Evolutionary conservation across 2,113 vertebrate species (phyloP), one percentile per base, ranked within the genome.

Genomic region (Vulpes vulpes): DNA sequence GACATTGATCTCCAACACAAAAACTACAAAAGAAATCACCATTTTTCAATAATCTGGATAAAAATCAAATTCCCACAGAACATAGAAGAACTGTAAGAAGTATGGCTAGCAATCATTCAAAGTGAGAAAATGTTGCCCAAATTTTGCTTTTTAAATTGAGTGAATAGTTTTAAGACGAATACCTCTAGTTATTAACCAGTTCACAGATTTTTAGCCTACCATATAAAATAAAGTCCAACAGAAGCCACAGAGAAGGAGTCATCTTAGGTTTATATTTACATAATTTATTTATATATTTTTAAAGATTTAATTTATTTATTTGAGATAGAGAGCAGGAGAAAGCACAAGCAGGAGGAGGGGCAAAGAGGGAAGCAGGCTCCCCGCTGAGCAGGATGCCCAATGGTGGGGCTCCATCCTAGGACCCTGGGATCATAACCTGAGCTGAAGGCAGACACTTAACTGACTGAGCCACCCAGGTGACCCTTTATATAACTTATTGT

Each of bases 101-200:
- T 62, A 30, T 32, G 67, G 73, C 64, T 79, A 84, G 12, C 27
- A 17, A 71, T 73, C 69, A 71, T 82, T 71, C 49, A 84, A 84
- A 94, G 57, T 76, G 38, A 93, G 67, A 91, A 64, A 78, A 69
- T 62, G 38, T 53, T 62, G 38, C 5, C 2, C 38, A 73, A 32
- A 55, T 74, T 85, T 89, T 86, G 51, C 55, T 86, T 85, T 78
- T 85, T 65, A 85, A 95, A 60, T 84, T 20, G n/a, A 78, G 2
- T 20, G 7, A 53, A 89, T 8, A 59, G 11, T 65, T 73, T 83
- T 69, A 83, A 69, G 57, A 91, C 35, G 10, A 57, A 64, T 19
- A 38, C 35, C 27, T 93, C 3, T 2, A 53, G 59, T 95, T 60
- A 81, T 69, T 32, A 2, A 85, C 25, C 10, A 86, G 55, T 84